Evolutionary conservation across 2,113 vertebrate species (phyloP).

Genomic region (Ornithorhynchus anatinus): DNA sequence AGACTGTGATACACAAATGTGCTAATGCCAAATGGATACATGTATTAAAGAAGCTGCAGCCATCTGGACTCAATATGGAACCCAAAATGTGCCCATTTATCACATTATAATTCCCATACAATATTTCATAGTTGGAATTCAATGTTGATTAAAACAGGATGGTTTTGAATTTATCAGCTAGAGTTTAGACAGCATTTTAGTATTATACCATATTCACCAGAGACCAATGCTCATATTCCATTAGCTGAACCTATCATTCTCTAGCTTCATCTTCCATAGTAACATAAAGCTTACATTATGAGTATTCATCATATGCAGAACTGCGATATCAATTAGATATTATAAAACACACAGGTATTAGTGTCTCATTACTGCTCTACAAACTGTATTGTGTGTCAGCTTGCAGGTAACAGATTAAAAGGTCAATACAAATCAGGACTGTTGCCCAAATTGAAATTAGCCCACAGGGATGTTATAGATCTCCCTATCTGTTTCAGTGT

Average conservation of each 20-base stretch:
- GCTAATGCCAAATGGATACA: constrained; percentile 65
- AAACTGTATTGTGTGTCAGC: too few relatives aligned
- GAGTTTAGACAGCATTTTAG: background rate
- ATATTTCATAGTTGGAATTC: constrained; percentile 60
- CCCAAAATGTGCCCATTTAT: constrained; percentile 66
- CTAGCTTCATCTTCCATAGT: too few relatives aligned
- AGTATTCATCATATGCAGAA: too few relatives aligned
- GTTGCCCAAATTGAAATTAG: too few relatives aligned
- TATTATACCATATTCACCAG: background rate
- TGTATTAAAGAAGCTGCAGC: constrained; percentile 67
- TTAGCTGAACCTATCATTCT: background rate
- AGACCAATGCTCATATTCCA: background rate
- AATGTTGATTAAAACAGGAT: constrained; percentile 57
- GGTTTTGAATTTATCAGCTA: constrained; percentile 48
- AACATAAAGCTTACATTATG: too few relatives aligned
- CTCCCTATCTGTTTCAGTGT: too few relatives aligned
- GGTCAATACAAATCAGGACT: too few relatives aligned
- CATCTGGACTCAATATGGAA: constrained; percentile 75
- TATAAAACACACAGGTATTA: too few relatives aligned
- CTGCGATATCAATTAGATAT: too few relatives aligned
- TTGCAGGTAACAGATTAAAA: too few relatives aligned
- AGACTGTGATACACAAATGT: constrained; percentile 62
- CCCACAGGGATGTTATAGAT: too few relatives aligned
- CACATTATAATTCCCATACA: constrained; percentile 62
- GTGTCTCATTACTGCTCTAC: too few relatives aligned